Conservation (phyloP, 2,797 vertebrate genomes). For the Oryzias sinensis region DNA sequence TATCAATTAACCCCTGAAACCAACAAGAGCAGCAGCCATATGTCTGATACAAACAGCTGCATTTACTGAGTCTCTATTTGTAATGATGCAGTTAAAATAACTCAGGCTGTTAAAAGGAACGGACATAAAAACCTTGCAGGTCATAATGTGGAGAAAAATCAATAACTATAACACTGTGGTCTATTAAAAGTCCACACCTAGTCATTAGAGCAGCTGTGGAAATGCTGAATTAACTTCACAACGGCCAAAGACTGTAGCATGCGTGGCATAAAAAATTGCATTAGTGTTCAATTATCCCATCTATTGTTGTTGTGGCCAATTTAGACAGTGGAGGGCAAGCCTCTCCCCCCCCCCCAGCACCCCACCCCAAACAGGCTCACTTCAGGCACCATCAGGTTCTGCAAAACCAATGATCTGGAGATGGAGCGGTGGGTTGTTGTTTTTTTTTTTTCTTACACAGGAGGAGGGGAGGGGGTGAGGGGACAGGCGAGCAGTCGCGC, state of each 20-base stretch:
- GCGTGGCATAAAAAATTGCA: constrained; percentile 23
- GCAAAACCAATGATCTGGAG: constrained; percentile 47
- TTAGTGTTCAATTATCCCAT: constrained; percentile 48
- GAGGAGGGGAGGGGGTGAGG: constrained; percentile 9
- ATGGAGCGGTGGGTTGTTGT: constrained; percentile 30
- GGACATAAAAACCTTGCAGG: constrained; percentile 2
- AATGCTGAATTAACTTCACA: constrained; percentile 25
- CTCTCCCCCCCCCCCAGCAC: neutral
- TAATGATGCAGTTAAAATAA: neutral
- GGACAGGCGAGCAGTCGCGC: neutral
- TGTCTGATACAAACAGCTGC: neutral
- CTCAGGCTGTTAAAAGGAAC: neutral
- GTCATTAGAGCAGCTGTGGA: constrained; percentile 25
- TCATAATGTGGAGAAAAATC: constrained; percentile 16
- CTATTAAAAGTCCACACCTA: constrained; percentile 26
- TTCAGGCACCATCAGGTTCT: constrained; percentile 54
- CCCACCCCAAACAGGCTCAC: constrained; percentile 25
- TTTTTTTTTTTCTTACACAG: constrained; percentile 6
- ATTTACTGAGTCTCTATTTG: neutral
- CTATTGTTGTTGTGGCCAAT: constrained; percentile 27
- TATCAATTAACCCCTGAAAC: neutral
- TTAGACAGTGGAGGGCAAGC: constrained; percentile 18
- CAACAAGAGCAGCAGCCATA: neutral
- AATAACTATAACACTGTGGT: constrained; percentile 20
- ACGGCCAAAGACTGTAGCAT: constrained; percentile 8